Conservation (phyloP, 2,888 invertebrate species). For the Antitype chi region DNA sequence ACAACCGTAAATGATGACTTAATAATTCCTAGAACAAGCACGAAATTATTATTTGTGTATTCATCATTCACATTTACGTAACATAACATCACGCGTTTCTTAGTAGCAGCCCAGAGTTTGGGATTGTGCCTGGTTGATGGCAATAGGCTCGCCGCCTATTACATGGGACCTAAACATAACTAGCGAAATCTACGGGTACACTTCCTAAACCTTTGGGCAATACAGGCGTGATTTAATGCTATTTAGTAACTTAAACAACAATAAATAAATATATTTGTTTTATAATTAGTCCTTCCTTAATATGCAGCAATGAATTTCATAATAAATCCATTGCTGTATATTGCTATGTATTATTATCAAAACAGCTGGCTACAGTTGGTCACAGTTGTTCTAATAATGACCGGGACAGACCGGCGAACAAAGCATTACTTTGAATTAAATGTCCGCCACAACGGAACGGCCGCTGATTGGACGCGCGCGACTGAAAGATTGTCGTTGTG, state of each 20-base stretch:
- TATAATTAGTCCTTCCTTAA: background rate
- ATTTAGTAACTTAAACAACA: too few relatives aligned
- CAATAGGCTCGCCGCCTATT: too few relatives aligned
- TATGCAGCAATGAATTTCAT: background rate
- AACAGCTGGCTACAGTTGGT: conserved; percentile 10
- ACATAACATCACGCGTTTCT: too few relatives aligned
- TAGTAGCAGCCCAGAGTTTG: too few relatives aligned
- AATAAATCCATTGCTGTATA: background rate
- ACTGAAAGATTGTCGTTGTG: conserved; percentile 36
- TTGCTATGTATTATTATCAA: conserved; percentile 12
- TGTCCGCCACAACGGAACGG: conserved; percentile 54
- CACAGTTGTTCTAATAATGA: conserved; percentile 44
- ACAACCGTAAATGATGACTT: too few relatives aligned
- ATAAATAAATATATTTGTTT: background rate
- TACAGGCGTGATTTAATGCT: background rate
- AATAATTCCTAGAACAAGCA: too few relatives aligned
- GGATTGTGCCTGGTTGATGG: too few relatives aligned
- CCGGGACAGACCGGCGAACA: conserved; percentile 39
- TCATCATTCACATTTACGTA: too few relatives aligned
- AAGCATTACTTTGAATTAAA: conserved; percentile 70
- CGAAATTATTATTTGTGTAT: too few relatives aligned
- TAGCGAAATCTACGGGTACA: too few relatives aligned
- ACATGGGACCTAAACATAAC: too few relatives aligned
- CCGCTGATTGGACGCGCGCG: conserved; percentile 59
- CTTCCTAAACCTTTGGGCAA: background rate